Percentiles rank a stretch among this genome's conserved stretches.
Evolutionary conservation across 2,113 vertebrate species (phyloP).

Genomic region (Laticauda colubrina): DNA sequence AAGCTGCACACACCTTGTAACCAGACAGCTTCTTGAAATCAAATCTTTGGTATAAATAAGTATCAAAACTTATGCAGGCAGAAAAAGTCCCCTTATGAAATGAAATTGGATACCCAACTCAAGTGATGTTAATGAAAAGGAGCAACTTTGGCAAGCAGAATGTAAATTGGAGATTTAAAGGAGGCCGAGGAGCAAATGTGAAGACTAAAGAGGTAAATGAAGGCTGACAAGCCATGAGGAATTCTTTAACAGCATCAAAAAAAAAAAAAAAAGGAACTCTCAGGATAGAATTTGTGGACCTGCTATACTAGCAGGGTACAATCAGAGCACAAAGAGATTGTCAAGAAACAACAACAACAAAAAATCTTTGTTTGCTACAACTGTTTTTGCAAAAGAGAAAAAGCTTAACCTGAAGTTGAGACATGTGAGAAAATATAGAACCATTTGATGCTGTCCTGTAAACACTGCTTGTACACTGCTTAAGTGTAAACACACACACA

Average conservation of each 20-base stretch:
- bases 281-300: not conserved
- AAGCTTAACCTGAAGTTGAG: not conserved
- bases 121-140: constrained; percentile 48
- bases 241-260: not conserved
- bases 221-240: constrained; percentile 44
- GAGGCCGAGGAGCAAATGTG: constrained; percentile 40
- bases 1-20: not conserved
- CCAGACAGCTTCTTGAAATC: not conserved
- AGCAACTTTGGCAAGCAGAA: constrained; percentile 54
- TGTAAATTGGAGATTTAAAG: constrained; percentile 46
- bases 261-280: not conserved
- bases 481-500: not conserved
- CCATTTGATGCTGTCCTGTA: not conserved
- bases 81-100: constrained; percentile 15
- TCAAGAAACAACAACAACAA: constrained; percentile 26
- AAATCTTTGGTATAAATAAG: not conserved
- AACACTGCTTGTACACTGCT: not conserved
- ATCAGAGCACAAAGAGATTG: constrained; percentile 13
- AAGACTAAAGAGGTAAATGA: constrained; percentile 43
- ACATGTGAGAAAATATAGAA: not conserved
- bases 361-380: constrained; percentile 2
- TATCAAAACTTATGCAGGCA: constrained; percentile 37
- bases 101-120: constrained; percentile 42
- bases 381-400: not conserved
- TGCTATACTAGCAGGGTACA: constrained; percentile 8